Evolutionary conservation across 2,888 invertebrate species (phyloP), one percentile per base, ranked within the genome.

Genomic region (Polyommatus iphigenia): DNA sequence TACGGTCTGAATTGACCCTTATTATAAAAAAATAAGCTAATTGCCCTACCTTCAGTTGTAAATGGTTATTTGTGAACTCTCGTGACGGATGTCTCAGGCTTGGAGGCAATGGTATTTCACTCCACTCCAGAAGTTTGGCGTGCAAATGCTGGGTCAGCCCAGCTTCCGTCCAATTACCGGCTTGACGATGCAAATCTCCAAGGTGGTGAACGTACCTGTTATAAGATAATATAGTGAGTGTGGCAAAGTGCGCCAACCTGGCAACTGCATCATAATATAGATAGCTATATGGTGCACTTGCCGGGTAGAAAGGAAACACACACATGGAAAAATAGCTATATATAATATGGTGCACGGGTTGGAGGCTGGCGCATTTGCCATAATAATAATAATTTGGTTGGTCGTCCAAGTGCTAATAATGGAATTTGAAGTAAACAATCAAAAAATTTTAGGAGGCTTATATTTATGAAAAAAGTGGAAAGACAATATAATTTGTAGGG

Each of bases 91-190:
- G 46, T 1, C 41, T 24, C 24, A 73, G 24, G 24, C 6, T 24
- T 20, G 13, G 41, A 5, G 73, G 73, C 3, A 73, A 6, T 6
- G 73, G 46, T 24, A 24, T 41, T 13, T 73, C 46, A 41, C 41
- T 73, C 73, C 73, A 73, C 46, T 73, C 15, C 50, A 73, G 41
- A 2, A 73, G 24, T 15, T 50, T 73, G 24, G 73, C 73, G 24
- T 73, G 73, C n/a, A 73, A 24, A 20, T 41, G 20, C 73, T 46
- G 73, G 2, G 50, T 46, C 46, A 73, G 13, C 5, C 20, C 73
- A 13, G 50, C 73, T 7, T 73, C 73, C 15, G 73, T 46, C 73
- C 73, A 73, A 24, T 73, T 41, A 2, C 73, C 29, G 15, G 41
- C 50, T 24, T 46, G 41, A 24, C 46, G 41, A 24, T 73, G 73